Conservation (phyloP, 2,888 invertebrate genomes). For the Agrochola litura region DNA sequence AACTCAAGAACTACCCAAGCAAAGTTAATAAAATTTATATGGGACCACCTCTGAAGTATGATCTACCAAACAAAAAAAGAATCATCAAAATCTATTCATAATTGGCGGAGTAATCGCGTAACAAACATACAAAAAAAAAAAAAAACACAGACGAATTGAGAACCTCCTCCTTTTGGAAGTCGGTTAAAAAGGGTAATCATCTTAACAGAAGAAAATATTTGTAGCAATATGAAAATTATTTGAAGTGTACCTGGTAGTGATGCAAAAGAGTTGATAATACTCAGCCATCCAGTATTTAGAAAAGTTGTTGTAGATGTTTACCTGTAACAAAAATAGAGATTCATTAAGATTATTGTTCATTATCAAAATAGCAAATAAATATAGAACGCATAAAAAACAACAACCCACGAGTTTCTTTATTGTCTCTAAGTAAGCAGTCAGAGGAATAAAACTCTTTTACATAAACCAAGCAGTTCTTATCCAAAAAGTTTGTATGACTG, state of each 20-base stretch:
- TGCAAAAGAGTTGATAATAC: not conserved
- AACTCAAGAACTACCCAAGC: too few species aligned
- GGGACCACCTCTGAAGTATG: too few species aligned
- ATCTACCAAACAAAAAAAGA: too few species aligned
- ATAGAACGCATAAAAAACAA: not conserved
- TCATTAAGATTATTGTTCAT: not conserved
- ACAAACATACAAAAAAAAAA: too few species aligned
- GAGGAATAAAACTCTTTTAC: conserved; percentile 7
- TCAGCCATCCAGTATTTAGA: not conserved
- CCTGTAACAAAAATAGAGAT: conserved; percentile 45
- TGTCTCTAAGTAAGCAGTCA: not conserved
- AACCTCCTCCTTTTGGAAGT: too few species aligned
- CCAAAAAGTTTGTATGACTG: conserved; percentile 2
- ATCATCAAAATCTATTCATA: too few species aligned
- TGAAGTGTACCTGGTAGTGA: not conserved
- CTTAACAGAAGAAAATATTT: not conserved
- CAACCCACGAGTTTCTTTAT: not conserved
- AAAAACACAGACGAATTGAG: too few species aligned
- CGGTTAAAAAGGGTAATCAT: too few species aligned
- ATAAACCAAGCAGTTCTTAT: not conserved
- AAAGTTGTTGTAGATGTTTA: conserved; percentile 12
- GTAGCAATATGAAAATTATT: not conserved
- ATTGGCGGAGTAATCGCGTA: too few species aligned
- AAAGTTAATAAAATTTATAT: too few species aligned
- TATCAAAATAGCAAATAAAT: not conserved